Evolutionary conservation across 1,140 invertebrate species (phyloP).

Genomic region (Pseudomyrmex cubaensis): DNA sequence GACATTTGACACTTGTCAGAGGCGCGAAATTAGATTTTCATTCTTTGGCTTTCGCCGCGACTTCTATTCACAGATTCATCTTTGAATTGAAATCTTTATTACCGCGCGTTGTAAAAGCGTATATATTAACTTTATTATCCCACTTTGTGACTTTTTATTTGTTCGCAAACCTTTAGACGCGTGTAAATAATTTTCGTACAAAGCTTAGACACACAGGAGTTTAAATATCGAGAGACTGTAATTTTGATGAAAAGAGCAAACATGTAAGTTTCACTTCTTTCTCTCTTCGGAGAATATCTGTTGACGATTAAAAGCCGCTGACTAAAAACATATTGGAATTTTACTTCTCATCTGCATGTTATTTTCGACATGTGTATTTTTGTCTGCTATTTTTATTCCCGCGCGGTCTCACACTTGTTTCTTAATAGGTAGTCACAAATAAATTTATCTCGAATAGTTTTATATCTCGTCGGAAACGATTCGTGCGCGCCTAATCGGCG

Average conservation of each 20-base stretch:
- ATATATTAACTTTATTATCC: not conserved
- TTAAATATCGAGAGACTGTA: no score
- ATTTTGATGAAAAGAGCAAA: no score
- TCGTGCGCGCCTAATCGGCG: not conserved
- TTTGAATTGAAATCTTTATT: conserved; percentile 10
- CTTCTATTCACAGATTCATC: not conserved
- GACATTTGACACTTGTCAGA: conserved; percentile 52
- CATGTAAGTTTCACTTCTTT: no score
- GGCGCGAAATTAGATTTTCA: conserved; percentile 48
- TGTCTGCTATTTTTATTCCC: conserved; percentile 7
- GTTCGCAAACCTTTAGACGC: no score
- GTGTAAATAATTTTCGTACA: no score
- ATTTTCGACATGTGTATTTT: not conserved
- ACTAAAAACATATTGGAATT: no score
- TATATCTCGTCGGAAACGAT: not conserved
- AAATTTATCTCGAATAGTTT: conserved; percentile 5
- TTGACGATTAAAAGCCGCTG: no score
- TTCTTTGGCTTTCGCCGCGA: conserved; percentile 32
- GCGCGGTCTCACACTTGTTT: not conserved
- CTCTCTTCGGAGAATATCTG: no score
- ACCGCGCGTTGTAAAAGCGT: not conserved
- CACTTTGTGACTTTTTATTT: no score
- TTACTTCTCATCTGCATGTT: no score
- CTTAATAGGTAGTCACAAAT: not conserved
- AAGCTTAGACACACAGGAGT: no score